Conservation (phyloP, 2,888 invertebrate genomes). For the Helobdella robusta region DNA sequence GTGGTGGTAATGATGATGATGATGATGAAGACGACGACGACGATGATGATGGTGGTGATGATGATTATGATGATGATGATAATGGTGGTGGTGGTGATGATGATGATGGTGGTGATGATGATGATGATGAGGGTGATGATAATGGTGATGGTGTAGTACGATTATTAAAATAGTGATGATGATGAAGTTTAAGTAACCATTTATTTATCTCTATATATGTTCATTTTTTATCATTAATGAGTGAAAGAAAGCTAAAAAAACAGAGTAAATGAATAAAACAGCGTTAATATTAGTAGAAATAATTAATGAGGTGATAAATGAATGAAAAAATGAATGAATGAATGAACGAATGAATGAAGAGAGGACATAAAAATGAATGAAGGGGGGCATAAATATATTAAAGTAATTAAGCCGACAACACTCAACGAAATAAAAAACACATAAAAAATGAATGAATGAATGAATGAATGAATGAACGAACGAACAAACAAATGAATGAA, state of each 20-base stretch:
- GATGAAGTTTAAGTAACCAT: neutral
- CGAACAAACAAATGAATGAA: neutral
- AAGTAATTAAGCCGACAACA: too few species aligned
- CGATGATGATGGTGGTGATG: too few species aligned
- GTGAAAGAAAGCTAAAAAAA: neutral
- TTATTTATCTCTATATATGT: neutral
- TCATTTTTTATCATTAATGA: neutral
- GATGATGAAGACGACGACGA: neutral
- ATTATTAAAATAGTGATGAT: neutral
- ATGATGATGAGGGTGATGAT: neutral
- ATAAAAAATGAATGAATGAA: neutral
- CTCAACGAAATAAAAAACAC: too few species aligned
- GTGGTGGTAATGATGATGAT: neutral
- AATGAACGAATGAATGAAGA: neutral
- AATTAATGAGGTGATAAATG: neutral
- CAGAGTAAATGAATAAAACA: too few species aligned
- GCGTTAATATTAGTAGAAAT: neutral
- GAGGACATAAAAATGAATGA: too few species aligned
- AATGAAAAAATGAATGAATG: neutral
- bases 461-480: neutral
- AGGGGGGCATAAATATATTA: too few species aligned
- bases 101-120: neutral
- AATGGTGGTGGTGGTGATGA: neutral
- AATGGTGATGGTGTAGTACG: neutral
- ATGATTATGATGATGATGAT: neutral